Conservation (phyloP, 1,140 invertebrate genomes). For the Drosophila bifasciata region DNA sequence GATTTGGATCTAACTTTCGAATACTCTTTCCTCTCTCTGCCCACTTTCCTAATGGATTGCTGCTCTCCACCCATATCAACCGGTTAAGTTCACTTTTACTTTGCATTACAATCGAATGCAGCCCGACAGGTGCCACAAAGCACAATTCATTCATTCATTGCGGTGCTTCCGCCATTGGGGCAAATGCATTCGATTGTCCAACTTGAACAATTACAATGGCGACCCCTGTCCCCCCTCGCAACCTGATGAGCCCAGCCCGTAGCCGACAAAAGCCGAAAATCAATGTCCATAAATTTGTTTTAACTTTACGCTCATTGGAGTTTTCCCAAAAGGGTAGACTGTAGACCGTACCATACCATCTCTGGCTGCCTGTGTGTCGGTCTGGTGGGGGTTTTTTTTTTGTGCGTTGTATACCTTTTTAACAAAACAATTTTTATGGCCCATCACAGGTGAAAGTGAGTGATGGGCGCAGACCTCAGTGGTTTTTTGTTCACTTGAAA, state of each 20-base stretch:
- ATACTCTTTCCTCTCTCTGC: conserved; percentile 1
- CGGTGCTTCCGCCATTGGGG: conserved; percentile 57
- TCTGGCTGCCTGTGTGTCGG: conserved; percentile 18
- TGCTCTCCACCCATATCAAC: conserved; percentile 15
- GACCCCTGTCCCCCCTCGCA: conserved; percentile 4
- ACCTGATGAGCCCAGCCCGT: conserved; percentile 18
- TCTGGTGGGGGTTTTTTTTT: neutral
- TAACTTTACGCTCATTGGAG: conserved; percentile 60
- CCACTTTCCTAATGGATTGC: conserved; percentile 14
- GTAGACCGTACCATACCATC: conserved; percentile 11
- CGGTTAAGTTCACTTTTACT: conserved; percentile 23
- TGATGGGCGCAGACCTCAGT: conserved; percentile 49
- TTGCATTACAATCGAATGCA: conserved; percentile 10
- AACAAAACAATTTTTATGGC: conserved; percentile 70
- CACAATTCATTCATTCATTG: conserved; percentile 28
- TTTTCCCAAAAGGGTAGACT: conserved; percentile 66
- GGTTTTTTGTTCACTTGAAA: conserved; percentile 45
- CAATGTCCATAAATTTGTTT: conserved; percentile 62
- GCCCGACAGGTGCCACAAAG: conserved; percentile 37
- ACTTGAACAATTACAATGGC: conserved; percentile 48
- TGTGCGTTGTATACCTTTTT: conserved; percentile 19
- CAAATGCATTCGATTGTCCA: conserved; percentile 52
- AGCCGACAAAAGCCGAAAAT: conserved; percentile 45
- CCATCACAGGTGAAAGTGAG: conserved; percentile 74
- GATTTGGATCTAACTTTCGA: conserved; percentile 21